Conservation (phyloP, 2,797 vertebrate species). For the Halcyon smyrnensis region DNA sequence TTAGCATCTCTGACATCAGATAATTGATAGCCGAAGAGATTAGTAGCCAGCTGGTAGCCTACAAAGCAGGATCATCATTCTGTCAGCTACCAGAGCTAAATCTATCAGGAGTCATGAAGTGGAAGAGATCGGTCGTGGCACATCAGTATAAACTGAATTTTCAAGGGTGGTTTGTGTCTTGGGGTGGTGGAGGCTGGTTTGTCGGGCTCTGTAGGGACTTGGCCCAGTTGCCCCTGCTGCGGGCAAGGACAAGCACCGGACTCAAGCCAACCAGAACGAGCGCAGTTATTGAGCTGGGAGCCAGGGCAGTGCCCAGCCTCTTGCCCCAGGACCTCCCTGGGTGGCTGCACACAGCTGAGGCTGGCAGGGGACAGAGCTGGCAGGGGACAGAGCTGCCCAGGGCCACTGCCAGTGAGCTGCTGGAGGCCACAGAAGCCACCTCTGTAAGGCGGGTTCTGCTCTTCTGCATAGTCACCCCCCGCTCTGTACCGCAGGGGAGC, state of each 20-base stretch:
- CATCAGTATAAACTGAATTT: background rate
- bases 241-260: background rate
- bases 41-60: background rate
- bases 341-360: background rate
- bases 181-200: background rate
- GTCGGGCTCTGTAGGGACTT: background rate
- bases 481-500: background rate
- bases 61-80: background rate
- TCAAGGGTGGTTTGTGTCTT: background rate
- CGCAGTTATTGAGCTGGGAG: background rate
- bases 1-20: background rate
- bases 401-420: background rate
- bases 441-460: background rate
- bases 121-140: background rate
- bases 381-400: background rate
- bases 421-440: background rate
- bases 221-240: background rate
- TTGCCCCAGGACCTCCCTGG: background rate
- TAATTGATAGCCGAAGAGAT: background rate
- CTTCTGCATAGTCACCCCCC: background rate
- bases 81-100: background rate
- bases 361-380: too few species aligned
- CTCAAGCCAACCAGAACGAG: background rate
- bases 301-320: accelerated
- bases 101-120: background rate